Base-by-base conservation (phyloP, 2,888 invertebrate genomes). In the Cancer borealis region DNA sequence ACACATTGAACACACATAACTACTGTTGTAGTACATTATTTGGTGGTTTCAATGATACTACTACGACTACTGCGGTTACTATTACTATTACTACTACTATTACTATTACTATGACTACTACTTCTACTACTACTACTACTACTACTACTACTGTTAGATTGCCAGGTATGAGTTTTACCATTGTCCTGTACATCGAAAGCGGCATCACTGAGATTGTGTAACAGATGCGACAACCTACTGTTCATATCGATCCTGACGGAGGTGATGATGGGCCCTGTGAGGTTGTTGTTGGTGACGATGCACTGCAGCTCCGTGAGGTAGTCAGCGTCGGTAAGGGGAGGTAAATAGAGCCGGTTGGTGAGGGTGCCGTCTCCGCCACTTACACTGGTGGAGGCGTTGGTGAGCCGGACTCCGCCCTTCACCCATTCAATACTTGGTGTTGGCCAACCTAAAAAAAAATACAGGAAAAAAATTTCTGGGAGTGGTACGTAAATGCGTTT, bases 221-320 rank as follows among this genome's bases (percentile, higher is more conserved):
- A 60, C 60, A 17, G n/a, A 79, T 2, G 26, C 5, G 8, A 79
- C 10, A 6, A 94, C 95, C 93, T 60, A 95, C 95, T 30, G 46
- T 95, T 95, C 95, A 95, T 95, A 92, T 95, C 94, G 21, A 95
- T 92, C 79, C 88, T 92, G 79, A 95, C 95, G 12, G 12, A 26
- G 60, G 94, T 91, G 73, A 66, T n/a, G 54, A 84, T 66, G 39
- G 95, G 95, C 21, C 46, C 79, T 17, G 92, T 93, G 45, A 95
- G 91, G 91, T 92, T 92, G 87, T 95, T 95, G 94, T 95, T 95
- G 92, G 91, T 60, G 54, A 94, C 95, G 5, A 84, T 87, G 60
- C 95, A 95, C 88, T 66, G 47, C 39, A 95, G 30, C 26, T 91
- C 88, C 5, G 92, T 12, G 88, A 89, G 88, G 30, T 90, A 90